Base-by-base conservation (phyloP, 2,888 invertebrate genomes). In the Trissonchulus latispiculum region DNA sequence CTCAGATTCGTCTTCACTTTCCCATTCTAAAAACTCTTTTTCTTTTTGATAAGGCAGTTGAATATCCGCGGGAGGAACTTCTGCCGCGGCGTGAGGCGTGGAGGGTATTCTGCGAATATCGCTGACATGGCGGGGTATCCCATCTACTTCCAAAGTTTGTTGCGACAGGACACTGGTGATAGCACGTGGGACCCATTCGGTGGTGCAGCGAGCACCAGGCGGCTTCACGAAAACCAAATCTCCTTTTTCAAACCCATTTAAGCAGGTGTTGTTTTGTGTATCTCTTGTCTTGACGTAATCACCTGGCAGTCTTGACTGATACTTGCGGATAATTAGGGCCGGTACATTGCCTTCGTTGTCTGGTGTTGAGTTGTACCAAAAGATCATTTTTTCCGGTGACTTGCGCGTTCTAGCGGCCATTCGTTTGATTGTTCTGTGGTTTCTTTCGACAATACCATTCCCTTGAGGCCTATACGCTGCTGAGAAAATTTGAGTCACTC, bases 371-470 rank as follows among this genome's bases (percentile, higher is more conserved):
- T 68, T 68, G 31, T 31, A 31, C 69, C 69, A 68, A 68, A 68
- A 68, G 18, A n/a, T n/a, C 36, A 36, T 36, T 8, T 68, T 3
- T 23, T 31, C 31, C n/a, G 33, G 31, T 36, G 33, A 32, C 18
- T 15, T 3, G 8, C n/a, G 8, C n/a, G 36, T 68, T 68, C 69
- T 33, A 3, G 69, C 69, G 36, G 35, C 33, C 33, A 68, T 68
- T n/a, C 69, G 69, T 33, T 68, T 68, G 3, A 68, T 68, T n/a
- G 69, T 68, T n/a, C 69, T 32, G 36, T 68, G 69, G 36, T 23
- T 33, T 31, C 69, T 33, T 36, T 68, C 69, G 15, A 68, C n/a
- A 8, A 32, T 35, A 36, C 69, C 69, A 8, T 68, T 68, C n/a
- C 69, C 69, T 31, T 23, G 33, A 3, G 33, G 32, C 8, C 69